Conservation (phyloP, 2,797 vertebrate genomes). For the Enteromius mattozi region DNA sequence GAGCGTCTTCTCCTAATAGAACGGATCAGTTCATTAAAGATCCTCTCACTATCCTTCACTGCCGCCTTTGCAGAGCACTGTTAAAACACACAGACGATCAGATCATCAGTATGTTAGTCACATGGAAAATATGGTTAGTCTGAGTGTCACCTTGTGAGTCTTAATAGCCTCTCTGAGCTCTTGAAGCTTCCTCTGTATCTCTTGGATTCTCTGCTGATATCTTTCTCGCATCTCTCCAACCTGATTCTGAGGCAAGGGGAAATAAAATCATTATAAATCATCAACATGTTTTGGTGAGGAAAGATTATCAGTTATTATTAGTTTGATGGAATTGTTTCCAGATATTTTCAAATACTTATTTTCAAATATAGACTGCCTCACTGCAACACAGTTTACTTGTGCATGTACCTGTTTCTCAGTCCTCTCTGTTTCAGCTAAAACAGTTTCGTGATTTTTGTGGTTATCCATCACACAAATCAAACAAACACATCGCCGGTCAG, state of each 20-base stretch:
- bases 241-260: background rate
- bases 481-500: background rate
- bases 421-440: background rate
- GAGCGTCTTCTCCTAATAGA: background rate
- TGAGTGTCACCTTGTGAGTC: background rate
- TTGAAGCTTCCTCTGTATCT: background rate
- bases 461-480: background rate
- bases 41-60: background rate
- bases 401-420: background rate
- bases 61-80: background rate
- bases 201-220: background rate
- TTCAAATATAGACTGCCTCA: background rate
- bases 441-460: slow-evolving; percentile 1
- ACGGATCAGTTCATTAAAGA: background rate
- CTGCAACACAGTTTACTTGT: background rate
- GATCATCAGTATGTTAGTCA: background rate
- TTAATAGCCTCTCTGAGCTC: slow-evolving; percentile 8
- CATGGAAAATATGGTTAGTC: too few relatives aligned
- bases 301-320: too few relatives aligned
- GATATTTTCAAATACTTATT: too few relatives aligned
- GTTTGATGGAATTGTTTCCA: background rate
- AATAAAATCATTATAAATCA: background rate
- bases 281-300: too few relatives aligned
- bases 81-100: background rate
- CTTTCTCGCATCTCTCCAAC: background rate